Evolutionary conservation across 2,888 invertebrate species (phyloP), one percentile per base, ranked within the genome.

Genomic region (Temnothorax ravouxi): DNA sequence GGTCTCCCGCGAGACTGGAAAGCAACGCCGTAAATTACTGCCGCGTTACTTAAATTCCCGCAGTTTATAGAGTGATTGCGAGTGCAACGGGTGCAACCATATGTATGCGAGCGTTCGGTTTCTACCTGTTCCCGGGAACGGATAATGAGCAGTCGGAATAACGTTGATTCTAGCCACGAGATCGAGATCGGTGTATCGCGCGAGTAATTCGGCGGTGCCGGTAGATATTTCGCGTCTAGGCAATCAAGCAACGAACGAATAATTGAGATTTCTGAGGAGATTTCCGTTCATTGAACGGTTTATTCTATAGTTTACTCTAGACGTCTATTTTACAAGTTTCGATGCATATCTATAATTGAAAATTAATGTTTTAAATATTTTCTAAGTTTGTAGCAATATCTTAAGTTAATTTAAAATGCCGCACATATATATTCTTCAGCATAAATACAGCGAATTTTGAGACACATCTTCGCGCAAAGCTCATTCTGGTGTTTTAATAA

Each of bases 11-110:
- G 38, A 50, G 64, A 34, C 59, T 66, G 67, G 41, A 80, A 83
- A 82, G 83, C n/a, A 67, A 52, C 38, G 41, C 71, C 61, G 62
- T 82, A 82, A 83, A 77, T 80, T 80, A 83, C 61, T 44, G 18
- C 41, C 61, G 62, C 61, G 69, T 69, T 59, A 44, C 82, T 69
- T 64, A 76, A 56, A 82, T 82, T 82, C 76, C 56, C 74, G n/a
- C n/a, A 59, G 47, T 13, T 80, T 72, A 44, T 25, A 59, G 59
- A 74, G 21, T 9, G 59, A 74, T 72, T 38, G 79, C 74, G 18
- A 47, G 59, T 18, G 25, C 47, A 44, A 38, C 47, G 47, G 3
- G 69, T 41, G 38, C 18, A 74, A 47, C 50, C 15, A 21, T n/a
- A 21, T n/a, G 59, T 21, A 25, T 25, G 69, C 29, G 25, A 41